Base-by-base conservation (phyloP, 2,113 vertebrate species). In the Cebidichthys violaceus region DNA sequence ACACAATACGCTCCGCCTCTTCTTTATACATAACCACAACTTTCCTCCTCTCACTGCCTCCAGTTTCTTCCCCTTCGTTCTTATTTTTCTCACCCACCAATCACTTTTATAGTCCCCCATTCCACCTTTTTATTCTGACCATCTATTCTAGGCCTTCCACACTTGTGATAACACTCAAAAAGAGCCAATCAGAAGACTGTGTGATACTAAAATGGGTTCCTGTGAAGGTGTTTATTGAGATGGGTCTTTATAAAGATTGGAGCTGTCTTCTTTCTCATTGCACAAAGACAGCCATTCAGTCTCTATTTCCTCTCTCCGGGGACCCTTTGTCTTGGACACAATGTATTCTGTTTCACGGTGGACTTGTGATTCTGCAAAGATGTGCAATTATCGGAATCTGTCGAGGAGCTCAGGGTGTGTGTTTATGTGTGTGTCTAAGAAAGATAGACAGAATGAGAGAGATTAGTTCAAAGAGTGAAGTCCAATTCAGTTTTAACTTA, bases 151-250 rank as follows among this genome's bases (percentile, higher is more conserved):
- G 66, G 61, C 50, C 62, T 54, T 79, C 79, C 65, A 41, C 3
- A 22, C 84, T 82, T 85, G 68, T 83, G 86, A 88, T 87, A 90
- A 65, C 71, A 81, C 70, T 59, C 47, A 24, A 59, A 83, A 69
- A 77, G 59, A 87, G 54, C 75, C 83, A 86, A 79, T 91, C 82
- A 69, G 75, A 75, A 75, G 59, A 6, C 50, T 15, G 83, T 60
- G 77, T 70, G 70, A 75, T 85, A 64, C 31, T 11, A 66, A 54
- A 69, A 78, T 69, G 67, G 65, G 68, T 54, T 59, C 45, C 77
- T 64, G 24, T 59, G 77, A 81, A 86, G 75, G 75, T 89, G 83
- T 86, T 86, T 88, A 81, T 87, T 84, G 86, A 85, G 86, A 91
- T 76, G 65, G 69, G 47, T 86, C 50, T 85, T 88, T 82, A 77